phyloP scores from a whole-genome alignment of 2,797 vertebrate genomes.

The Enteromius mattozi region DNA sequence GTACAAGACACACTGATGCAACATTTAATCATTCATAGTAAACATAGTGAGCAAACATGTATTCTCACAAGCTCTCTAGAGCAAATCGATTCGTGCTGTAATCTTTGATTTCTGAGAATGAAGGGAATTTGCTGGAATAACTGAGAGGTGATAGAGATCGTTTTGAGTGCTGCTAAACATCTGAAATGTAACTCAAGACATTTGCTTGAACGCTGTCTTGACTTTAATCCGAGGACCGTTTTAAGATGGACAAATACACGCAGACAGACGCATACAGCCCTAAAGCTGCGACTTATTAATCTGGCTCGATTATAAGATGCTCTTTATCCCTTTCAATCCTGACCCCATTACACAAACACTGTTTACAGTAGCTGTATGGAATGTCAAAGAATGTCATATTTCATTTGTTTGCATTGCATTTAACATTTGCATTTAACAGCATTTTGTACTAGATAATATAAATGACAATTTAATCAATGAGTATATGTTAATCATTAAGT shows the following conservation, averaged over 20 bases:
- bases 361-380: constrained; percentile 5
- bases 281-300: constrained; percentile 76
- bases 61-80: constrained; percentile 51
- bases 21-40: constrained; percentile 53
- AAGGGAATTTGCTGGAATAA: constrained; percentile 54
- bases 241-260: constrained; percentile 66
- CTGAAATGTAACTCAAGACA: constrained; percentile 72
- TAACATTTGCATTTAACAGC: not conserved
- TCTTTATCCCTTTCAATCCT: constrained; percentile 50
- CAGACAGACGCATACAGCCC: constrained; percentile 63
- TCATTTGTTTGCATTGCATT: not conserved
- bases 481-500: not conserved
- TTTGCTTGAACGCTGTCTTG: constrained; percentile 72
- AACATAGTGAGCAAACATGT: constrained; percentile 47
- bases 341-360: constrained; percentile 40
- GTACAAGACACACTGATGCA: constrained; percentile 38
- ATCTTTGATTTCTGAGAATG: constrained; percentile 75
- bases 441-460: not conserved
- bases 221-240: constrained; percentile 71
- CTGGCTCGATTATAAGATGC: constrained; percentile 70
- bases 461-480: not conserved
- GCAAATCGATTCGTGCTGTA: constrained; percentile 68
- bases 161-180: constrained; percentile 69
- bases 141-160: constrained; percentile 66
- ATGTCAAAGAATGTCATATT: constrained; percentile 52